Evolutionary conservation across 2,888 invertebrate genomes (phyloP), one percentile per base, ranked within the genome.

Genomic region (Drosophila glabriapex): DNA sequence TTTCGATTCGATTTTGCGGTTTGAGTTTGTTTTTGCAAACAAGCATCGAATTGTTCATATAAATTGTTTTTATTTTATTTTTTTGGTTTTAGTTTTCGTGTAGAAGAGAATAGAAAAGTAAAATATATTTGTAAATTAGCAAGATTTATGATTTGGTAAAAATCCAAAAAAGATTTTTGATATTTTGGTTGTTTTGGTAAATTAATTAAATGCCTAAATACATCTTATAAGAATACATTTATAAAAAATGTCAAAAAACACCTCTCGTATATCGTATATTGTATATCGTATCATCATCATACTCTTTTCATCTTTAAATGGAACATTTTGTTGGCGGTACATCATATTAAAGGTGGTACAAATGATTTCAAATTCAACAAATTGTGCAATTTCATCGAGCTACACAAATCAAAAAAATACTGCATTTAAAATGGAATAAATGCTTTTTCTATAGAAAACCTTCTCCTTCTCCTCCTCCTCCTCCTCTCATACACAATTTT

Each of bases 91-190:
- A 50, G 62, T 75, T 80, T 89, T 88, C 85, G 91, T 90, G 90
- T 86, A 91, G 92, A 92, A 91, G 91, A 92, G 91, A 92, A 90
- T 90, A 92, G 90, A 92, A 91, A 92, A 56, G 56, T 87, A 91
- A 87, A 91, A 58, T 58, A 50, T 75, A 91, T 83, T 91, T 82
- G 84, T 81, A 90, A 91, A 92, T 92, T 92, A 92, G 92, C 58
- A 89, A 91, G 90, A 75, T 70, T 71, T 68, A 56, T 79, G 80
- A 79, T 49, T 76, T 80, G 35, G 37, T 63, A 67, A 68, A 78
- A 81, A 76, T 78, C 78, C 67, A 70, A 70, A 49, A 71, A 49
- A 71, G 74, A 80, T 78, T 80, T 81, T 80, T 46, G 62, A 68
- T 78, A 62, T 52, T 63, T 76, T 49, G 46, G 35, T 52, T 64